Evolutionary conservation across 2,113 vertebrate species (phyloP), one percentile per base, ranked within the genome.

Genomic region (Zapus hudsonius): DNA sequence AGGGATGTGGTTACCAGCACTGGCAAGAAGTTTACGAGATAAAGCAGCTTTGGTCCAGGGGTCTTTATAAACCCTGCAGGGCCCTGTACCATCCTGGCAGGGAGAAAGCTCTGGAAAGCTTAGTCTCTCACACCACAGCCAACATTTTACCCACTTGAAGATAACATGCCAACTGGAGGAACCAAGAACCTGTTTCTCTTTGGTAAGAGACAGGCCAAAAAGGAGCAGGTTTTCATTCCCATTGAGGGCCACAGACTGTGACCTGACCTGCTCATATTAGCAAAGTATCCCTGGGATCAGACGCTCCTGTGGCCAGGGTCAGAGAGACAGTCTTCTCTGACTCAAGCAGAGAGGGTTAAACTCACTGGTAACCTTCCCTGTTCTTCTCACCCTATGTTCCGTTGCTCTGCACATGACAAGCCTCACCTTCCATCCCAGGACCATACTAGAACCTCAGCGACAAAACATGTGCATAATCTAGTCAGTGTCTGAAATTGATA

Each of bases 331-430:
- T 59, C 80, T 13, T 15, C 23, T 57, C 57, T 81, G 22, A 12
- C 23, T 64, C 64, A 17, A 16, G 44, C 4, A 33, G 29, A 70
- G 20, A 82, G 70, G 38, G 20, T 82, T 47, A 52, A 74, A n/a
- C 29, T 74, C 69, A 47, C 42, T 0, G 38, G 7, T 40, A n/a
- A 19, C 55, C 38, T 61, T 7, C 1, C 5, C 27, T 17, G 0
- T 73, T 73, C 75, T 63, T 7, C 33, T 8, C 20, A 13, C 8
- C n/a, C n/a, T 23, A 7, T 6, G 0, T 27, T 19, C 52, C 52
- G 15, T 66, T 75, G 40, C 27, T 67, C 19, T 40, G 5, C 33
- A 57, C 5, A 19, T 40, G n/a, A 6, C 38, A n/a, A 33, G 27
- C 19, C 31, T 22, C 10, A 31, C n/a, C 23, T 22, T 15, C 40